These are phyloP conservation scores for Tympanoctomys barrerae DNA, from an alignment of 2,797 vertebrate genomes.

Conservation along the genomic window DNA sequence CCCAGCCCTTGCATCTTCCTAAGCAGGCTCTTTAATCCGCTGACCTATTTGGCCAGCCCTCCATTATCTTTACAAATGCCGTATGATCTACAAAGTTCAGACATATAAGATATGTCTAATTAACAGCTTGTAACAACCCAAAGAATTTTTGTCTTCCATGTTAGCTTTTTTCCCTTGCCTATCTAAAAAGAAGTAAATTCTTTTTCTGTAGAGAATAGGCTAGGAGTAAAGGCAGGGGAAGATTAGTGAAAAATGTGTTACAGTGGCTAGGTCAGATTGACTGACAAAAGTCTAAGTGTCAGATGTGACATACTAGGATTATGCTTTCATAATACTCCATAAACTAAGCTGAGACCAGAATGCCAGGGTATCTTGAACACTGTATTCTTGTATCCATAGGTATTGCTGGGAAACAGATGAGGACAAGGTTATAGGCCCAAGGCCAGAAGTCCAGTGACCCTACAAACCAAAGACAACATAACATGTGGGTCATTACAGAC, in stretches of 20 bases:
- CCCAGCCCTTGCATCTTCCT: no score
- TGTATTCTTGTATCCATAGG: slow-evolving; percentile 85
- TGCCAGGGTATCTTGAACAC: slow-evolving; percentile 24
- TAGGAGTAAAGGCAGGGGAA: not conserved
- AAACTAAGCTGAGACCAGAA: not conserved
- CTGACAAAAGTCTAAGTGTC: not conserved
- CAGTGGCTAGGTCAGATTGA: not conserved
- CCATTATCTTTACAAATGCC: slow-evolving; percentile 28
- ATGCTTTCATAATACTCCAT: slow-evolving; percentile 4
- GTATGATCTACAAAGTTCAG: slow-evolving; percentile 43
- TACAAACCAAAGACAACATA: slow-evolving; percentile 85
- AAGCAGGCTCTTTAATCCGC: no score
- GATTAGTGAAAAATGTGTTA: not conserved
- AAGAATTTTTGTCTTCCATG: not conserved
- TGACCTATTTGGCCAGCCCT: no score
- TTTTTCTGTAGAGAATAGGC: not conserved
- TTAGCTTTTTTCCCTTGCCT: slow-evolving; percentile 3
- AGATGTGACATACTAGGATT: not conserved
- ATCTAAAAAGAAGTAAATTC: slow-evolving; percentile 32
- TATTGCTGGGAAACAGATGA: slow-evolving; percentile 91
- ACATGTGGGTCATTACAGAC: slow-evolving; percentile 83
- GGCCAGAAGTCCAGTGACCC: slow-evolving; percentile 90
- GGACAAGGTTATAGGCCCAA: slow-evolving; percentile 90
- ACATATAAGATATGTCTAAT: not conserved
- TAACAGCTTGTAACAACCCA: slow-evolving; percentile 17